Evolutionary conservation across 2,888 invertebrate species (phyloP), one percentile per base, ranked within the genome.

Genomic region (Mythimna impura): DNA sequence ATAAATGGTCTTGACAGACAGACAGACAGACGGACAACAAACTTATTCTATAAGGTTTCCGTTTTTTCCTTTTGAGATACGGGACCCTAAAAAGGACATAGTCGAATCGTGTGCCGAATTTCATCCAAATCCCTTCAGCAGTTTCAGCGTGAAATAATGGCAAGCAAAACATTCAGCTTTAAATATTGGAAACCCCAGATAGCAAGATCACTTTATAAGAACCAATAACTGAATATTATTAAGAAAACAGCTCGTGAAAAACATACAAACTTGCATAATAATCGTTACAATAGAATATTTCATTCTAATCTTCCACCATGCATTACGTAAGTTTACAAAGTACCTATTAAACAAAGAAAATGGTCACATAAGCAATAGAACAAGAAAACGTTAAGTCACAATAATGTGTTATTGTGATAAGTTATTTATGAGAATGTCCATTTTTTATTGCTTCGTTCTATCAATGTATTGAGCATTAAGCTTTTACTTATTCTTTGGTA

Each of bases 351-450:
- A 69, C 30, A 65, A 65, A 50, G 62, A 62, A 83, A 78, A 78
- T 68, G 66, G 67, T 60, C 66, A 60, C 61, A 30, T 69, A 71
- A 68, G 68, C 71, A 66, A 84, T 78, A 74, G 57, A 84, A 84
- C 69, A 72, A 73, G 73, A 71, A 68, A 61, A 52, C 71, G 20
- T 57, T 71, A 69, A 60, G 66, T 71, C 57, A 66, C 72, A 75
- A 25, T 69, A 81, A 81, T 71, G 85, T 84, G 82, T 82, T 82
- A 78, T 84, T 82, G 71, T 64, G 69, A 78, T 78, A 71, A 68
- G 69, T 77, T 82, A 84, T 81, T 84, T 73, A 84, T 62, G 85
- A 78, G 50, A 74, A 66, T 58, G 70, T 69, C 74, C 74, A 71
- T 66, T 75, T 47, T 71, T 71, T 82, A 84, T 74, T 62, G 74